phyloP scores from a whole-genome alignment of 2,797 vertebrate species.

The Amphiprion clarkii region DNA sequence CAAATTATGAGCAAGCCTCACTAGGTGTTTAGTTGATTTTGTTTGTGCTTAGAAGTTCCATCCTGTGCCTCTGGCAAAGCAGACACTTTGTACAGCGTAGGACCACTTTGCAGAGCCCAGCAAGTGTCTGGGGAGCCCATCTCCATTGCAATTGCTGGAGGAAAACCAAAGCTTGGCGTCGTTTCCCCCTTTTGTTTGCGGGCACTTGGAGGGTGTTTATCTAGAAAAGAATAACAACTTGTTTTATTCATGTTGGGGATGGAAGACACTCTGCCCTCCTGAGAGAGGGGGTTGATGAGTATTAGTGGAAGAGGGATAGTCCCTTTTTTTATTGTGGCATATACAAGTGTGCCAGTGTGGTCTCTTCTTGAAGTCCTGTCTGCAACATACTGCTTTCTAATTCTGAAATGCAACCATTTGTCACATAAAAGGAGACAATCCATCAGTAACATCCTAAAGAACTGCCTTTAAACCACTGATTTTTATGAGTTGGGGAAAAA shows the following conservation, averaged over 20 bases:
- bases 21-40: constrained; percentile 76
- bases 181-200: constrained; percentile 75
- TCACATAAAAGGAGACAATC: not conserved
- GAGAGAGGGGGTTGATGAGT: constrained; percentile 76
- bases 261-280: constrained; percentile 73
- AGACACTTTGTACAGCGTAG: constrained; percentile 71
- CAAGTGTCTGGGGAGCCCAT: constrained; percentile 76
- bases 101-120: constrained; percentile 73
- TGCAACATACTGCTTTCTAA: constrained; percentile 9
- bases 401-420: constrained; percentile 8
- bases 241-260: constrained; percentile 84
- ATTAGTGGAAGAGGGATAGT: constrained; percentile 66
- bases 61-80: constrained; percentile 76
- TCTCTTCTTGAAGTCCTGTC: constrained; percentile 33
- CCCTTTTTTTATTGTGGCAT: constrained; percentile 62
- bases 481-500: not conserved
- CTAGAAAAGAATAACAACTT: constrained; percentile 85
- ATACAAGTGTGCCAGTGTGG: constrained; percentile 17
- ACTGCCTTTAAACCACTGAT: not conserved
- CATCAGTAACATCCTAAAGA: not conserved
- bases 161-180: constrained; percentile 79
- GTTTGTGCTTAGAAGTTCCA: constrained; percentile 79
- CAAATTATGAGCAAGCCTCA: constrained; percentile 49
- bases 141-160: constrained; percentile 76
- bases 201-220: constrained; percentile 84